phyloP scores from a whole-genome alignment of 2,113 vertebrate genomes.

The Chiloscyllium plagiosum region DNA sequence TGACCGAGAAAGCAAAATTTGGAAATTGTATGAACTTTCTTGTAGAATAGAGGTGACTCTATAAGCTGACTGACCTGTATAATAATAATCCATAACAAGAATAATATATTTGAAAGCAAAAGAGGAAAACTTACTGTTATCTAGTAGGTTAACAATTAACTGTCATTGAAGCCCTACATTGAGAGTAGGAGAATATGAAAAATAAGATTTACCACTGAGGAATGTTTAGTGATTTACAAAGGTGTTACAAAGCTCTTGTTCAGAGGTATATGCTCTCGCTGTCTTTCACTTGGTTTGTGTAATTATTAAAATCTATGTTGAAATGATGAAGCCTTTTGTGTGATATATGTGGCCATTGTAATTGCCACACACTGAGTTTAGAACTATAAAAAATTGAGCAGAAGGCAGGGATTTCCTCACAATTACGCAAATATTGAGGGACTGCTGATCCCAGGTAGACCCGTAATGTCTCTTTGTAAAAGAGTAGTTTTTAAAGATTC shows the following conservation, averaged over 20 bases:
- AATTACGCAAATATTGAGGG: not conserved
- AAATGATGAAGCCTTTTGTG: not conserved
- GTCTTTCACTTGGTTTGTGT: not conserved
- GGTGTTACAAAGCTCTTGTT: not conserved
- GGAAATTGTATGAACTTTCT: not conserved
- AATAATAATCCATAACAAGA: not conserved
- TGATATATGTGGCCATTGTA: not conserved
- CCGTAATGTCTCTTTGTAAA: not conserved
- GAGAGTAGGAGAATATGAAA: not conserved
- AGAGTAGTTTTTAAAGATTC: not conserved
- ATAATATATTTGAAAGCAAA: not conserved
- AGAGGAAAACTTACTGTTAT: not conserved
- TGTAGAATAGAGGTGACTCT: not conserved
- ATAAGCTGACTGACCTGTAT: not conserved
- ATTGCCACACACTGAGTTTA: not conserved
- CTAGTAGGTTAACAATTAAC: not conserved
- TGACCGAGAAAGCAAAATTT: not conserved
- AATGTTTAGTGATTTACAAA: not conserved
- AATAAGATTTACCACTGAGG: not conserved
- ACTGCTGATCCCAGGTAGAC: not conserved
- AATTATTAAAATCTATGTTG: not conserved
- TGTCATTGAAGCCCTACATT: not conserved
- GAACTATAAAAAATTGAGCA: not conserved
- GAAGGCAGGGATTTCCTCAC: not conserved
- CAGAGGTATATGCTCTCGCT: not conserved